Conservation (phyloP, 2,113 vertebrate genomes). For the Octodon degus region DNA sequence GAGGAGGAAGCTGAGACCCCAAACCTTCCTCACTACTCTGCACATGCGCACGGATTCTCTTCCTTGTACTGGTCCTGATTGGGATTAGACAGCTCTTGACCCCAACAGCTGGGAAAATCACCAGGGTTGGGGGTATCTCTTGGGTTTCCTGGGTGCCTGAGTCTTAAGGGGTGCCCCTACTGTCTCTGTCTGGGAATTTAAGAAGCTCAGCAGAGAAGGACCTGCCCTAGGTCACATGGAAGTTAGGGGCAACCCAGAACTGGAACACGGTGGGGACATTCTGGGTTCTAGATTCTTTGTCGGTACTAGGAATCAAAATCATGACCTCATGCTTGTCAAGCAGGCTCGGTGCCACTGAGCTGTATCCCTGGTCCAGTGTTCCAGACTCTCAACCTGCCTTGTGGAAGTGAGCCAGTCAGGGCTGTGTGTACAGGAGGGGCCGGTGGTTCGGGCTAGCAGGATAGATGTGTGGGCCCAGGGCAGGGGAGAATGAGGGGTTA, state of each 20-base stretch:
- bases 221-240: neutral
- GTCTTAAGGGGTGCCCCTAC: neutral
- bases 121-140: neutral
- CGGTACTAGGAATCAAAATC: too few species aligned
- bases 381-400: neutral
- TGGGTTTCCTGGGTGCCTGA: neutral
- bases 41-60: too few species aligned
- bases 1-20: neutral
- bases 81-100: neutral
- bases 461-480: rapidly evolving
- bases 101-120: neutral
- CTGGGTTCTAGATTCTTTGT: neutral
- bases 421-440: rapidly evolving
- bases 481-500: neutral
- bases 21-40: rapidly evolving
- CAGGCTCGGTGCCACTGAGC: too few species aligned
- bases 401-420: neutral
- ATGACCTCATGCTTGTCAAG: too few species aligned
- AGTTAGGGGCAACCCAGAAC: neutral
- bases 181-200: neutral
- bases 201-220: neutral
- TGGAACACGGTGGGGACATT: neutral
- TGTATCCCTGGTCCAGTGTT: neutral
- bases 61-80: neutral
- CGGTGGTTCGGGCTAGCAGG: neutral